phyloP scores from a whole-genome alignment of 2,797 vertebrate species.

The Crenuchus spilurus region DNA sequence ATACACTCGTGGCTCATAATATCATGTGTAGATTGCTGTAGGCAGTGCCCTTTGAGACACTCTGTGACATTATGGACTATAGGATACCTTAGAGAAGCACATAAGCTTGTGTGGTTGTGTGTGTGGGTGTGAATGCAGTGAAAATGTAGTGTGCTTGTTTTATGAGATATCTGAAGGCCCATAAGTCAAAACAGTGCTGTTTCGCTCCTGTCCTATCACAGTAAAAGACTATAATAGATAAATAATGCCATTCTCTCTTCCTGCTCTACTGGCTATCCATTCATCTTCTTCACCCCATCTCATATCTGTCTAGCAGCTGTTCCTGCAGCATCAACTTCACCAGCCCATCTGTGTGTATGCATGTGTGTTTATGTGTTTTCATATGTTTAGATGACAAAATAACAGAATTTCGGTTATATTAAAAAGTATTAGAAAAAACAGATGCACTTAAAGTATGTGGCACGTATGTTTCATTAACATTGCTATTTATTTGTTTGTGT shows the following conservation, averaged over 20 bases:
- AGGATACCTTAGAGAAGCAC: not conserved
- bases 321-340: slow-evolving; percentile 14
- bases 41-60: slow-evolving; percentile 2
- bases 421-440: no score
- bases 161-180: slow-evolving; percentile 18
- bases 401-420: no score
- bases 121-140: slow-evolving; percentile 8
- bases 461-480: no score
- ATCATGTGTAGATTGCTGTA: slow-evolving; percentile 2
- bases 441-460: no score
- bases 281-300: slow-evolving; percentile 30
- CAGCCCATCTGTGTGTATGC: slow-evolving; percentile 6
- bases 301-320: slow-evolving; percentile 29
- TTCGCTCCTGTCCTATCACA: slow-evolving; percentile 1
- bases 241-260: slow-evolving; percentile 18
- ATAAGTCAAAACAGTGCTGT: slow-evolving; percentile 29
- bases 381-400: not conserved
- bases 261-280: slow-evolving; percentile 15
- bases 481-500: no score
- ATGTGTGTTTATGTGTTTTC: slow-evolving; percentile 8
- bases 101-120: not conserved
- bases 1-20: not conserved
- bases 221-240: slow-evolving; percentile 35
- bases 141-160: slow-evolving; percentile 18
- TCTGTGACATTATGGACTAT: slow-evolving; percentile 17